phyloP scores from a whole-genome alignment of 92 coral and sea anemone genomes.

The Blastomussa wellsi region DNA sequence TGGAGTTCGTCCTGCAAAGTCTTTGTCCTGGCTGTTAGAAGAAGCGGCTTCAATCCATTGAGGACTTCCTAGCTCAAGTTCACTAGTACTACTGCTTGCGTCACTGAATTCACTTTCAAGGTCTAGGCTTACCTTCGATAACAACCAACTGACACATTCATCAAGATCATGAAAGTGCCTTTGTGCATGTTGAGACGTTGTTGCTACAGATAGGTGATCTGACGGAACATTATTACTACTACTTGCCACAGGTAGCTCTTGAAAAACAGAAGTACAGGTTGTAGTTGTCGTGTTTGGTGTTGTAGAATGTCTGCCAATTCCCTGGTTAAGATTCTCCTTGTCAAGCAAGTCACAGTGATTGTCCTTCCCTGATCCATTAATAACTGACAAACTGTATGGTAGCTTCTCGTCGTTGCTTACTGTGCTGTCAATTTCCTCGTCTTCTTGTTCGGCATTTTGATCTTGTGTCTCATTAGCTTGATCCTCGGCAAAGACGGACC shows the following conservation, averaged over 20 bases:
- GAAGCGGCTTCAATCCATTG: neutral
- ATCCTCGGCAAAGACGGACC: conserved; percentile 78
- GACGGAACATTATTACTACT: neutral
- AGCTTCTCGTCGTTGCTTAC: neutral
- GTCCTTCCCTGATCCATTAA: neutral
- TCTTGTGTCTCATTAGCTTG: conserved; percentile 58
- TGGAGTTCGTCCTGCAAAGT: neutral
- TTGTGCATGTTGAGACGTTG: neutral
- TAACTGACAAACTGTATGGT: neutral
- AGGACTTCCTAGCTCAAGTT: neutral
- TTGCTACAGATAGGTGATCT: neutral
- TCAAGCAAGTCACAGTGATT: neutral
- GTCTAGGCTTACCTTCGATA: conserved; percentile 19
- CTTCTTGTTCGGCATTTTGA: conserved; percentile 65
- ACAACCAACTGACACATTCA: conserved; percentile 32
- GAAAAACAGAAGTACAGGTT: too few relatives aligned
- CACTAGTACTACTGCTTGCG: neutral
- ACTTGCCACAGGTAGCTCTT: neutral
- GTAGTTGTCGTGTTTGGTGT: neutral
- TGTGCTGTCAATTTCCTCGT: conserved; percentile 49
- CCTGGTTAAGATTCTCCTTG: neutral
- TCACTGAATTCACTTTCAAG: conserved; percentile 20
- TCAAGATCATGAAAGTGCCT: conserved; percentile 9
- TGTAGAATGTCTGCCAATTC: neutral
- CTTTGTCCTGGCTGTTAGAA: neutral